phyloP scores from a whole-genome alignment of 2,888 invertebrate genomes.

The Teleiodes luculella region DNA sequence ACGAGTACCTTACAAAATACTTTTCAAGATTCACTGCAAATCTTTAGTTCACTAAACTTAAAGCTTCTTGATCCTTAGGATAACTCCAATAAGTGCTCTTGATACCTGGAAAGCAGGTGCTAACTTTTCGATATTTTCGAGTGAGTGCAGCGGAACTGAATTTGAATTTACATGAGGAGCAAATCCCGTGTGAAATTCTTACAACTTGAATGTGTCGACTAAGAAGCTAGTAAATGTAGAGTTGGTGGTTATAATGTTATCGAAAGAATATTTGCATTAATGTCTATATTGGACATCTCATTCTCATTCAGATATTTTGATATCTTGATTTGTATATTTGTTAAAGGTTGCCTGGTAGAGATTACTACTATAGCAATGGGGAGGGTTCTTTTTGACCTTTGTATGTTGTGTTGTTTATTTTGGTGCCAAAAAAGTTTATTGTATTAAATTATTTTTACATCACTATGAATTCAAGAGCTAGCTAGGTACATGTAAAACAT shows the following conservation, averaged over 20 bases:
- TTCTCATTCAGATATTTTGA: no score
- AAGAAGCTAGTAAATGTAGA: not conserved
- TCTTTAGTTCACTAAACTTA: not conserved
- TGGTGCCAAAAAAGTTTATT: no score
- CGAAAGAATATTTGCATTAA: not conserved
- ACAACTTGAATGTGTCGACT: slow-evolving; percentile 1
- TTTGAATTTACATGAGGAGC: slow-evolving; percentile 39
- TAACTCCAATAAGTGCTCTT: slow-evolving; percentile 31
- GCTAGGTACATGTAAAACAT: no score
- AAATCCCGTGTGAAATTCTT: slow-evolving; percentile 41
- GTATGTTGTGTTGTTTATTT: no score
- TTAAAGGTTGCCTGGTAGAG: no score
- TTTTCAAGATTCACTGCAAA: not conserved
- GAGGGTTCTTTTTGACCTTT: no score
- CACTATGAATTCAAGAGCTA: no score
- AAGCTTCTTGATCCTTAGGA: slow-evolving; percentile 32
- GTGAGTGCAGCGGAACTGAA: slow-evolving; percentile 35
- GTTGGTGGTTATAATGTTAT: not conserved
- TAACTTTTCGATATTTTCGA: slow-evolving; percentile 22
- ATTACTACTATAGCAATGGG: no score
- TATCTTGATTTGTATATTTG: no score
- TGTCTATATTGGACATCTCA: no score
- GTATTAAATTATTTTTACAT: no score
- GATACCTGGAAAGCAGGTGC: slow-evolving; percentile 34
- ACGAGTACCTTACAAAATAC: no score